phyloP scores from a whole-genome alignment of 2,797 vertebrate species.

The Artibeus lituratus region DNA sequence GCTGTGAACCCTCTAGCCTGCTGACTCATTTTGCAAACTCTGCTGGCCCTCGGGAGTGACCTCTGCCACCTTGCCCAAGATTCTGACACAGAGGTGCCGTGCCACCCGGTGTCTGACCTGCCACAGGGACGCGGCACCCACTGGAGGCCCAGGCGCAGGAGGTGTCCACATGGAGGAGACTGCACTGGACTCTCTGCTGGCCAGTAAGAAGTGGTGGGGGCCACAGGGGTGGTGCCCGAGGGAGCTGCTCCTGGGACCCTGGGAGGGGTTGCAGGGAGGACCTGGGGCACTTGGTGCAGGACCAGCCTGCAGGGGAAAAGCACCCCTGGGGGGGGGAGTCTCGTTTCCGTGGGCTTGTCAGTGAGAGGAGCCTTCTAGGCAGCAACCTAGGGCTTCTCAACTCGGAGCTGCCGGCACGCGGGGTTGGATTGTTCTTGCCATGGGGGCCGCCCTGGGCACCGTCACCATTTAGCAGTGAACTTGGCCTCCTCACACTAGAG shows the following conservation, averaged over 20 bases:
- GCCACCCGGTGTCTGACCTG: rapidly evolving
- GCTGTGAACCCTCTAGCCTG: rapidly evolving
- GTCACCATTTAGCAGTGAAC: rapidly evolving
- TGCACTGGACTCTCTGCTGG: not conserved
- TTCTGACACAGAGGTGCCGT: not conserved
- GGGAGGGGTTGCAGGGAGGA: not conserved
- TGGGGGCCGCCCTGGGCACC: not conserved
- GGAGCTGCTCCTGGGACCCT: not conserved
- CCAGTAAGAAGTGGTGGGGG: not conserved
- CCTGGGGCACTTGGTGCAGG: rapidly evolving
- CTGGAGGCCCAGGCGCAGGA: rapidly evolving
- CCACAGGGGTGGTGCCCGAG: rapidly evolving
- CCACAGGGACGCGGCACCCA: rapidly evolving
- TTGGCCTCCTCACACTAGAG: not conserved
- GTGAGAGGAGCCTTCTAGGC: rapidly evolving
- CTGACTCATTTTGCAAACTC: conserved; percentile 62
- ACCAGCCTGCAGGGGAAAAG: rapidly evolving
- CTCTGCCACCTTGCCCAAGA: not conserved
- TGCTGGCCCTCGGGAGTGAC: not conserved
- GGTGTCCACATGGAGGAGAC: not conserved
- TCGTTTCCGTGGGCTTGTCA: rapidly evolving
- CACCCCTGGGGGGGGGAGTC: rapidly evolving
- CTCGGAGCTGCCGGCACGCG: too few relatives aligned
- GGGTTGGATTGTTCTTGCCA: too few relatives aligned
- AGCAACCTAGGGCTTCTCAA: rapidly evolving